Evolutionary conservation across 2,888 invertebrate species (phyloP).

Genomic region (Stenurella melanura): DNA sequence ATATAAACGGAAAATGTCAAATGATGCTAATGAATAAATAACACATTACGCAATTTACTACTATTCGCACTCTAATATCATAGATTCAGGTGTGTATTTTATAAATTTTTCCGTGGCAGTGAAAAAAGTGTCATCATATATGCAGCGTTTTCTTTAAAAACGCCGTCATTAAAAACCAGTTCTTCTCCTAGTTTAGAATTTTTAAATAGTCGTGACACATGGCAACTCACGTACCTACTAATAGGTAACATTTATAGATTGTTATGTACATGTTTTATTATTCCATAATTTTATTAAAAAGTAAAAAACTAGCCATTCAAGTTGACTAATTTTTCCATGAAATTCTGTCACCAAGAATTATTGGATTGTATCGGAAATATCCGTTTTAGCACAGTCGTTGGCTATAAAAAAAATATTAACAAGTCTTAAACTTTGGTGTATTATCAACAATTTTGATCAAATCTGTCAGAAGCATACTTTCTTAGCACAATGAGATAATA

Average conservation of each 20-base stretch:
- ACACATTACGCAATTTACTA: slow-evolving; percentile 21
- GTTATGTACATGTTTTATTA: not conserved
- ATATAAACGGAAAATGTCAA: not conserved
- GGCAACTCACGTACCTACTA: not conserved
- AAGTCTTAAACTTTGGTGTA: too few species aligned
- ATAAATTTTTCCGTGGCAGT: not conserved
- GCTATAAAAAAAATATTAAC: too few species aligned
- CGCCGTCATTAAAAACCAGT: not conserved
- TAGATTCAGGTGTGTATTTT: not conserved
- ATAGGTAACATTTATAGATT: not conserved
- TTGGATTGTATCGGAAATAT: too few species aligned
- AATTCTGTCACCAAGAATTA: too few species aligned
- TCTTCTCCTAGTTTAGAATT: not conserved
- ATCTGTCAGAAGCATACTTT: too few species aligned
- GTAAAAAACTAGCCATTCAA: not conserved
- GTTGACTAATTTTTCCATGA: not conserved
- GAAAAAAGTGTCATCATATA: not conserved
- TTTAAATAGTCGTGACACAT: not conserved
- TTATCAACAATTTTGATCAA: too few species aligned
- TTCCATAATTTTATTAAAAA: not conserved
- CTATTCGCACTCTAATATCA: slow-evolving; percentile 30
- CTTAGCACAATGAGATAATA: too few species aligned
- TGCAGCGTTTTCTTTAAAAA: not conserved
- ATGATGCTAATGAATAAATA: slow-evolving; percentile 25
- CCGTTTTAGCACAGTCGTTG: too few species aligned